Evolutionary conservation across 2,113 vertebrate species (phyloP).

Genomic region (Scolopax mira): DNA sequence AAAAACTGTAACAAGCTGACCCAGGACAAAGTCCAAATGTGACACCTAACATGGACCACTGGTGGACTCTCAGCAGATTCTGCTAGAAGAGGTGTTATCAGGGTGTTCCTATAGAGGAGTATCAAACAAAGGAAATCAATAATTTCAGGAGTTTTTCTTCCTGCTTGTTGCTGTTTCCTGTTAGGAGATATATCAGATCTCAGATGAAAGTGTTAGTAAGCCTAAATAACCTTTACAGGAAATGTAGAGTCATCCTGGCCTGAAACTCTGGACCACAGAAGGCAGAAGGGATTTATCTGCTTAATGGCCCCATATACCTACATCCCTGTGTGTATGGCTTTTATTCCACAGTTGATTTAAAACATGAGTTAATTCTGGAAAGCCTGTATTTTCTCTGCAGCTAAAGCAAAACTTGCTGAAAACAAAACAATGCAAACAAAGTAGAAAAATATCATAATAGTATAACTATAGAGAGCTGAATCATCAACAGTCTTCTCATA

Average conservation of each 20-base stretch:
- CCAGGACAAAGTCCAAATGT: background rate
- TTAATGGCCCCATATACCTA: background rate
- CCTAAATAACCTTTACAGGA: constrained; percentile 40
- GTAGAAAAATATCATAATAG: constrained; percentile 30
- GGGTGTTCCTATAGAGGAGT: background rate
- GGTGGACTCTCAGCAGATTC: background rate
- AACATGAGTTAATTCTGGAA: background rate
- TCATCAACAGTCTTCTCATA: constrained; percentile 50
- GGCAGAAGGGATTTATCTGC: background rate
- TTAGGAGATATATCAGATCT: background rate
- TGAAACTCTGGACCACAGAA: constrained; percentile 1
- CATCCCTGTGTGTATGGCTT: background rate
- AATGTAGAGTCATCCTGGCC: constrained; percentile 21
- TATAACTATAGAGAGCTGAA: constrained; percentile 54
- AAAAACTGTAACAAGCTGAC: background rate
- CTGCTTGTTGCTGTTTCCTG: constrained; percentile 14
- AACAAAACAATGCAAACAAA: constrained; percentile 39
- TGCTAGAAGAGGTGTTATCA: background rate
- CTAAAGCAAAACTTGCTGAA: constrained; percentile 41
- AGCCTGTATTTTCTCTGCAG: background rate
- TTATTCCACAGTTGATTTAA: background rate
- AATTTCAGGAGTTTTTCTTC: background rate
- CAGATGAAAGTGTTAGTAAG: constrained; percentile 26
- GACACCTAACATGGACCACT: background rate
- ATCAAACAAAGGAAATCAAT: constrained; percentile 27